phyloP scores from a whole-genome alignment of 2,797 vertebrate species.

The Pteronotus mesoamericanus region DNA sequence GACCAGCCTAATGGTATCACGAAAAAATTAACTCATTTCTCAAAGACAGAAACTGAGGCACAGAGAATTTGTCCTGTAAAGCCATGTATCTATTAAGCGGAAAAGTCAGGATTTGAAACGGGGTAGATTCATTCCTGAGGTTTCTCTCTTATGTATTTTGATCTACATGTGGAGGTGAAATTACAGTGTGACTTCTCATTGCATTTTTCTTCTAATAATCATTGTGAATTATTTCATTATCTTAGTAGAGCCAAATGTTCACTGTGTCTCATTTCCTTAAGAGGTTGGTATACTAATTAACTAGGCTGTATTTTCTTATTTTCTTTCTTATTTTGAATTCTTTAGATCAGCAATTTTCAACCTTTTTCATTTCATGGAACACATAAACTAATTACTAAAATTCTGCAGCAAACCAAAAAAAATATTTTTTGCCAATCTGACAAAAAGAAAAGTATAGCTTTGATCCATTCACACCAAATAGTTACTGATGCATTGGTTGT shows the following conservation, averaged over 20 bases:
- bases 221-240: not conserved
- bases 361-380: not conserved
- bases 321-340: not conserved
- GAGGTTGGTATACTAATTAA: not conserved
- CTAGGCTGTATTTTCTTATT: not conserved
- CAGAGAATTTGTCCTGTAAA: not conserved
- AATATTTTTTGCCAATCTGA: not conserved
- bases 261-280: not conserved
- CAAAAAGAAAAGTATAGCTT: not conserved
- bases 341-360: not conserved
- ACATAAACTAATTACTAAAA: not conserved
- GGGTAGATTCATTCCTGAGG: not conserved
- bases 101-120: not conserved
- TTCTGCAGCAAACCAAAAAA: not conserved
- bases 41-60: not conserved
- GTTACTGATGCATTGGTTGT: not conserved
- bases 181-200: not conserved
- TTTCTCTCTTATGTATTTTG: not conserved
- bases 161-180: accelerated
- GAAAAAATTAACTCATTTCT: not conserved
- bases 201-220: not conserved
- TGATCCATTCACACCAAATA: not conserved
- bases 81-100: accelerated
- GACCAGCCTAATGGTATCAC: too few relatives aligned
- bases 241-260: not conserved